Evolutionary conservation across 2,888 invertebrate genomes (phyloP).

Genomic region (Agapostemon virescens): DNA sequence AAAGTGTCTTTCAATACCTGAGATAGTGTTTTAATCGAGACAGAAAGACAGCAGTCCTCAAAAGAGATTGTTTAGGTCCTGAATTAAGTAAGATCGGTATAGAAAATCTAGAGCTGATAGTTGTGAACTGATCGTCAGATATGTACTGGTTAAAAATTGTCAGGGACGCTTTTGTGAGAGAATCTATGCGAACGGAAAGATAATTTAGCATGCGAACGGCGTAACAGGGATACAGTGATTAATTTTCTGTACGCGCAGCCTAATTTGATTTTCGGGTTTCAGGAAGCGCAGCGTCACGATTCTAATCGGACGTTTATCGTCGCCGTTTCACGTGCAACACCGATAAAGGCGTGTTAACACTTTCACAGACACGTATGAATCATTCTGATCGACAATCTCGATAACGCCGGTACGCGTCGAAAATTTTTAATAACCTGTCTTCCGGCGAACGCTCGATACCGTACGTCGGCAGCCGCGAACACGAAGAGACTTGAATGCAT

Average conservation of each 20-base stretch:
- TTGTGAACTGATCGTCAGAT: background rate
- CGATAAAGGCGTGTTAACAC: background rate
- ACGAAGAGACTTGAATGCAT: background rate
- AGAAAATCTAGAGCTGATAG: background rate
- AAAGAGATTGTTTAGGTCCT: background rate
- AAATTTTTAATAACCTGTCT: conserved; percentile 15
- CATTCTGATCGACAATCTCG: background rate
- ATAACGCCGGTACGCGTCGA: conserved; percentile 4
- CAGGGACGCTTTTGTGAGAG: no score
- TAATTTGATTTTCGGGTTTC: background rate
- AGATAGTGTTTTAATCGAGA: no score
- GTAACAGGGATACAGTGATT: background rate
- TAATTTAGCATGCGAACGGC: no score
- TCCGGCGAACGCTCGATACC: conserved; percentile 13
- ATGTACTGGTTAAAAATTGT: no score
- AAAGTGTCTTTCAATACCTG: no score
- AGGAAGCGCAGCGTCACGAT: background rate
- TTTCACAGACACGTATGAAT: background rate
- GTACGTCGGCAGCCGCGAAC: background rate
- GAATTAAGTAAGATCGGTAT: background rate
- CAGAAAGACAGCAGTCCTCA: no score
- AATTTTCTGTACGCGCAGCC: background rate
- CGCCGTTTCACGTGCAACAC: background rate
- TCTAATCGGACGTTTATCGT: background rate
- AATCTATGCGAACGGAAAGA: no score